Base-by-base conservation (phyloP, 2,888 invertebrate genomes). In the Odontomyia ornata region DNA sequence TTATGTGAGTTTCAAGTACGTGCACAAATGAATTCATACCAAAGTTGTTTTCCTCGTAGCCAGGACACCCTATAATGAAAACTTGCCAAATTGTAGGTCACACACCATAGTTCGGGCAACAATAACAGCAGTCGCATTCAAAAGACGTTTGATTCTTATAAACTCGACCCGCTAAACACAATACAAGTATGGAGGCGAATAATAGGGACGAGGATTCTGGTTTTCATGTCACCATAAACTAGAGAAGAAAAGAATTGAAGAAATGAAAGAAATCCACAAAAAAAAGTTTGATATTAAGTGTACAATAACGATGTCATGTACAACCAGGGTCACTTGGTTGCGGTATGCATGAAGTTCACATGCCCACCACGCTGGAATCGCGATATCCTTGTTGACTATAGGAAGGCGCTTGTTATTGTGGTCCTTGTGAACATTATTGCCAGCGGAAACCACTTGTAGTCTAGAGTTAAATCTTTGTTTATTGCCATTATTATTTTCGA, bases 311-410 rank as follows among this genome's bases (percentile, higher is more conserved):
- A 15, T 52, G 52, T 18, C 5, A 52, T 52, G n/a, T 52, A 52
- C 52, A 52, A n/a, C 52, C 5, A n/a, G 52, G 52, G 52, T 25
- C 60, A 25, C 60, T 60, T 60, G 60, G 25, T 60, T 23, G 60
- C 25, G 25, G 21, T 25, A 60, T 60, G 25, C 25, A 60, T 5
- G 60, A 25, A 18, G 60, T 23, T 60, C 15, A 52, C 18, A 18
- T 15, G 4, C 15, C 5, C 15, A 18, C 5, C n/a, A 52, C 5
- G 52, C 15, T 1, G 52, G 18, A 15, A 15, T 18, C 52, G 52
- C 15, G 52, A 15, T 18, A 52, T 0, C 18, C n/a, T 7, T 4
- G 52, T 52, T 18, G 52, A 15, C 5, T 9, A 36, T 9, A 60
- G 25, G 25, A 25, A 60, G 5, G 7, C 23, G 21, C 21, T 52